phyloP scores from a whole-genome alignment of 2,113 vertebrate species.

The Melanostigma gelatinosum region DNA sequence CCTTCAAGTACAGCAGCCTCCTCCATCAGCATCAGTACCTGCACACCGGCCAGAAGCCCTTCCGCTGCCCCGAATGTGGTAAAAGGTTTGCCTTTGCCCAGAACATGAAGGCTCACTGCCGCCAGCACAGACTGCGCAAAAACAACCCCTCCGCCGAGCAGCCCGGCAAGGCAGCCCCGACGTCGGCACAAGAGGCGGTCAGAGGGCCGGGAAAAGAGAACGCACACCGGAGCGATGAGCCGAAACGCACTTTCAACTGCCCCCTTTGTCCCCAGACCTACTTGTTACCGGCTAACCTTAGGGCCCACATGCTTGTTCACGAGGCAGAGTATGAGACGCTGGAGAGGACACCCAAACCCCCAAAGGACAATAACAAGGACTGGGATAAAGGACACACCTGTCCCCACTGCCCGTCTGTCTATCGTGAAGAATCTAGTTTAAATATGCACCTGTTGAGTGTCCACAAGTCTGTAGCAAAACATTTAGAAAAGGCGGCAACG shows the following conservation, averaged over 20 bases:
- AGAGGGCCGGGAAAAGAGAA: conserved; percentile 72
- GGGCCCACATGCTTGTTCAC: conserved; percentile 82
- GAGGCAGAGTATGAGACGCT: conserved; percentile 77
- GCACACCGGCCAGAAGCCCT: conserved; percentile 86
- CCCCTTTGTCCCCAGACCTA: conserved; percentile 79
- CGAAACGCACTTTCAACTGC: conserved; percentile 73
- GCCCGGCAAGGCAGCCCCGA: conserved; percentile 39
- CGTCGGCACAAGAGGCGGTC: conserved; percentile 35
- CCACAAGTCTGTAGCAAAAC: conserved; percentile 67
- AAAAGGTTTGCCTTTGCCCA: conserved; percentile 83
- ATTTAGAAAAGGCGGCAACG: conserved; percentile 46
- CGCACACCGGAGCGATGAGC: conserved; percentile 55
- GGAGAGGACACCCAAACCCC: conserved; percentile 48
- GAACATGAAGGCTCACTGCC: conserved; percentile 84
- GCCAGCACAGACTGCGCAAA: conserved; percentile 75
- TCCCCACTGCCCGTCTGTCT: conserved; percentile 76
- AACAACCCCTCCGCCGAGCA: conserved; percentile 36
- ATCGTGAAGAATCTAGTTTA: conserved; percentile 71
- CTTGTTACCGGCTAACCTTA: conserved; percentile 69
- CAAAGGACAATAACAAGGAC: conserved; percentile 49
- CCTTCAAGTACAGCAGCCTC: conserved; percentile 88
- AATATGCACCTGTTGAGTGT: conserved; percentile 72
- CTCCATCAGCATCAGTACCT: conserved; percentile 88
- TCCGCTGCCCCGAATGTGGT: conserved; percentile 78
- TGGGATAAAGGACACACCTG: conserved; percentile 74